Conservation (phyloP, 2,113 vertebrate genomes). For the Oceanites oceanicus region DNA sequence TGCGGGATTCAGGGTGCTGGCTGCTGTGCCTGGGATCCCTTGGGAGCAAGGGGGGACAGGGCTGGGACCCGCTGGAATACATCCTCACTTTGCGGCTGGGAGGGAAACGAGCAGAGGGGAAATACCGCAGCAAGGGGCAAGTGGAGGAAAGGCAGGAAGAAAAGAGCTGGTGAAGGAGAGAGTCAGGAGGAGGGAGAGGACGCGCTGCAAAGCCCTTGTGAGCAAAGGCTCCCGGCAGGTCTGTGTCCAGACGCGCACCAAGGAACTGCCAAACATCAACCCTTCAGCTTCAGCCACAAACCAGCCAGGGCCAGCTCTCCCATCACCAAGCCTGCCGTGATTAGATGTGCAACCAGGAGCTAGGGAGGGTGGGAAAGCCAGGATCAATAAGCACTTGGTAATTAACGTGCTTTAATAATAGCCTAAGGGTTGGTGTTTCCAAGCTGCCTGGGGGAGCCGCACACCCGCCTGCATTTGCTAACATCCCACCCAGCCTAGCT, state of each 20-base stretch:
- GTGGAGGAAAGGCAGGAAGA: background rate
- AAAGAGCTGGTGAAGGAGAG: background rate
- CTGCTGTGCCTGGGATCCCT: background rate
- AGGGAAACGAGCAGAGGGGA: background rate
- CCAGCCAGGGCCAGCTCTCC: background rate
- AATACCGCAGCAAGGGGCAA: background rate
- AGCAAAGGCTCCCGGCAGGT: background rate
- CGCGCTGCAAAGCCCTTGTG: background rate
- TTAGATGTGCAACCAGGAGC: background rate
- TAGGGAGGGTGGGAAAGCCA: background rate
- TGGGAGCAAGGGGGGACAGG: background rate
- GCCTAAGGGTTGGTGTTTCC: background rate
- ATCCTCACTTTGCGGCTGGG: rapidly evolving
- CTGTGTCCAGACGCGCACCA: background rate
- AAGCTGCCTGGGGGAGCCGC: background rate
- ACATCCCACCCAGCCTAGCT: background rate
- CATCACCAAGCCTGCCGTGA: background rate
- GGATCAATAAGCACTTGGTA: constrained; percentile 29
- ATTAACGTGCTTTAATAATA: constrained; percentile 25
- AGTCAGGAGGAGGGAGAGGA: background rate
- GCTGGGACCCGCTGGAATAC: background rate
- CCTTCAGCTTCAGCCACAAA: background rate
- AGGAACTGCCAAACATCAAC: background rate
- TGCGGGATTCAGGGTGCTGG: background rate
- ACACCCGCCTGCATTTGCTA: rapidly evolving